Percentiles rank a stretch among this genome's conserved stretches.
Evolutionary conservation across 2,888 invertebrate genomes (phyloP).

Genomic region (Nephrotoma flavescens): DNA sequence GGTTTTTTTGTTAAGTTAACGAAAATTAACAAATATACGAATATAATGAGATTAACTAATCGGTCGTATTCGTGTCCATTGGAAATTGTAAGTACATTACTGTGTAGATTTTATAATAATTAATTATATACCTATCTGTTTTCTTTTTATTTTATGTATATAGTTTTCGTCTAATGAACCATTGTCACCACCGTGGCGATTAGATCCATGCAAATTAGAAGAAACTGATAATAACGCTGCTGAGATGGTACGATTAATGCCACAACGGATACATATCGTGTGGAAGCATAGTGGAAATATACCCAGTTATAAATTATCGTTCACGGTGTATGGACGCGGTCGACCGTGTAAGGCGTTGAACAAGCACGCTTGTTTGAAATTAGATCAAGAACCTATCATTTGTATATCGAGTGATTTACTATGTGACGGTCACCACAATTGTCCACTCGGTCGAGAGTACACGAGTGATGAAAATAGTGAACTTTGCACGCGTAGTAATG

Average conservation of each 20-base stretch:
- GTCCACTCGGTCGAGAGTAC: slow-evolving; percentile 47
- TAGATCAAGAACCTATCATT: slow-evolving; percentile 32
- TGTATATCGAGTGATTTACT: slow-evolving; percentile 50
- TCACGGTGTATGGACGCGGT: slow-evolving; percentile 30
- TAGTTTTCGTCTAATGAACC: slow-evolving; percentile 23
- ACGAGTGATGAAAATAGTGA: slow-evolving; percentile 33
- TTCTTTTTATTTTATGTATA: slow-evolving; percentile 2
- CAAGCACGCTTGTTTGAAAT: slow-evolving; percentile 28
- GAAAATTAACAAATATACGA: slow-evolving; percentile 14
- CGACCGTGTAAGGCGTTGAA: slow-evolving; percentile 22
- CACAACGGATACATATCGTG: slow-evolving; percentile 39
- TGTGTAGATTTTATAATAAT: not conserved
- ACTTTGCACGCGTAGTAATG: slow-evolving; percentile 19
- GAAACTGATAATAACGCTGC: slow-evolving; percentile 18
- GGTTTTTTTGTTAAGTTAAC: slow-evolving; percentile 29
- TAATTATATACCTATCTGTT: not conserved
- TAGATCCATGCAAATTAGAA: slow-evolving; percentile 36
- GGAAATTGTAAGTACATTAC: slow-evolving; percentile 25
- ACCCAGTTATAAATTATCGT: slow-evolving; percentile 26
- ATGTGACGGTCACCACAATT: slow-evolving; percentile 51
- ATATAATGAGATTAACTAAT: slow-evolving; percentile 18
- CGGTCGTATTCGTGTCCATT: slow-evolving; percentile 20
- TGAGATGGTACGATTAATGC: slow-evolving; percentile 38
- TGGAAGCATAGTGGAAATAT: slow-evolving; percentile 32
- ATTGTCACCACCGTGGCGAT: slow-evolving; percentile 37